Base-by-base conservation (phyloP, 2,113 vertebrate genomes). In the Nibea coibor region DNA sequence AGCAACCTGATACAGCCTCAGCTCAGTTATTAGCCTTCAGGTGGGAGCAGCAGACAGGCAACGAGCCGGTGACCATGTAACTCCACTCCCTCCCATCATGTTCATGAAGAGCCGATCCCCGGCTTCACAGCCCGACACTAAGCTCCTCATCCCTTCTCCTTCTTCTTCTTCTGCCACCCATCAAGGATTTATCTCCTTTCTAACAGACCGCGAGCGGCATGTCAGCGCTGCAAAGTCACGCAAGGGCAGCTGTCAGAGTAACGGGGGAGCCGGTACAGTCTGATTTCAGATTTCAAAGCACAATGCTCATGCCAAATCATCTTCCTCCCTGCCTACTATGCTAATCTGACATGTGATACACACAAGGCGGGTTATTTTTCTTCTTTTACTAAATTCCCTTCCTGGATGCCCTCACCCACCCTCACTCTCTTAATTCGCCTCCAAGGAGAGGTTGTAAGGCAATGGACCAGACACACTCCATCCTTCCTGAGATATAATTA, bases 321-420 rank as follows among this genome's bases (percentile, higher is more conserved):
- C 66, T 66, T 62, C 78, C 56, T 78, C 87, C 61, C 70, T 16
- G 24, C 64, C 78, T 53, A 16, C 78, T 78, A 75, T 86, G 90
- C 78, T 92, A 91, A 90, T 91, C 84, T 90, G 90, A 82, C 82
- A 87, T 84, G 78, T 86, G 91, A 90, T 82, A 87, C 78, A 65
- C 19, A 22, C 48, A 39, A 16, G 28, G 61, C 26, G 20, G 58
- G 54, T 2, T 62, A 14, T 35, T 59, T 57, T 62, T 17, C 43
- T 19, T 11, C 16, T 53, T 78, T 48, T 17, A 16, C 78, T 70
- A 42, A 83, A 62, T 53, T 78, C 54, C 50, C 61, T 62, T 65
- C 61, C 62, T 45, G 61, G 47, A 50, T 54, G 42, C 45, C 64
- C 48, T 10, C n/a, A 31, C 58, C 54, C 10, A 17, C 2, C 24